phyloP scores from a whole-genome alignment of 2,113 vertebrate genomes.

The Zingel zingel region DNA sequence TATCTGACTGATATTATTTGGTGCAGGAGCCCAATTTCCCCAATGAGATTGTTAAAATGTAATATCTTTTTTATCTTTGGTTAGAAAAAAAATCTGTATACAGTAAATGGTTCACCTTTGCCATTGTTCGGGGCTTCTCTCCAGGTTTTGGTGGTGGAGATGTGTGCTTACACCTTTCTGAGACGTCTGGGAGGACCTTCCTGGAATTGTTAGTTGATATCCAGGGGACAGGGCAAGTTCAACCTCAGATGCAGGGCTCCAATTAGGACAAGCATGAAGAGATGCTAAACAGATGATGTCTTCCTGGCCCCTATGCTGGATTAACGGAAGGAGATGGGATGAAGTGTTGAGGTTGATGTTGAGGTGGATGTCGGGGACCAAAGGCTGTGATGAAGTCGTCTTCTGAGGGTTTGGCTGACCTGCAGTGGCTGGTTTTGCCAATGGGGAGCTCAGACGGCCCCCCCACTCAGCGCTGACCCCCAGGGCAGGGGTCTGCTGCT shows the following conservation, averaged over 20 bases:
- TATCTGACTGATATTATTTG: background rate
- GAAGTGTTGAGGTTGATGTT: constrained; percentile 52
- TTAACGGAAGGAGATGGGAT: constrained; percentile 32
- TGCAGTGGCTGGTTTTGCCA: background rate
- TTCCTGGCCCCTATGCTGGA: constrained; percentile 42
- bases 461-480: constrained; percentile 16
- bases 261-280: constrained; percentile 23
- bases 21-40: background rate
- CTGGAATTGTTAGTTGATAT: constrained; percentile 7
- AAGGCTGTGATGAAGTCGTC: constrained; percentile 24
- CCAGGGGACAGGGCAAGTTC: background rate
- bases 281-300: constrained; percentile 19
- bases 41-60: background rate
- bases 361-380: constrained; percentile 46
- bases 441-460: constrained; percentile 30
- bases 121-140: constrained; percentile 31
- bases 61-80: background rate
- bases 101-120: constrained; percentile 36
- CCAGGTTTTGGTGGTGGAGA: background rate
- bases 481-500: constrained; percentile 7
- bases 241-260: constrained; percentile 14
- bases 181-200: constrained; percentile 2
- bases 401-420: constrained; percentile 5
- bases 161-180: background rate
- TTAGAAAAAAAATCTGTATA: background rate